phyloP scores from a whole-genome alignment of 2,888 invertebrate genomes.

The Polyploca ridens region DNA sequence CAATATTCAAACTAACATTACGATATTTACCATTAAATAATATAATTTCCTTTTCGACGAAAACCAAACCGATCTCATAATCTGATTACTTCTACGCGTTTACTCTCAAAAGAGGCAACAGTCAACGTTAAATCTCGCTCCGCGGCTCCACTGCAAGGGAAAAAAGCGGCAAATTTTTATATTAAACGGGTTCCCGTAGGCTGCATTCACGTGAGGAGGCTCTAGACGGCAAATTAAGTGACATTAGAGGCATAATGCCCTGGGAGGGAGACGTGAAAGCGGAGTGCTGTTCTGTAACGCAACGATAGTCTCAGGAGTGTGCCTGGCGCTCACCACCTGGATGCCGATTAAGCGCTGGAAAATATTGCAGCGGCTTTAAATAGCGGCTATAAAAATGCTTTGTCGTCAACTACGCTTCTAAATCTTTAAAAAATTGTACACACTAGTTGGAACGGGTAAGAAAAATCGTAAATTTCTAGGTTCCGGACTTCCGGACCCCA shows the following conservation, averaged over 20 bases:
- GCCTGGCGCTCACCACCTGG: conserved; percentile 43
- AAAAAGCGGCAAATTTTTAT: conserved; percentile 77
- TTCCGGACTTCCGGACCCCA: too few species aligned
- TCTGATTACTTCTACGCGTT: conserved; percentile 78
- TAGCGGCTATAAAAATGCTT: conserved; percentile 16
- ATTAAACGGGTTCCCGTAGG: conserved; percentile 73
- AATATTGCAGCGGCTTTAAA: conserved; percentile 40
- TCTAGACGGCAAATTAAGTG: conserved; percentile 83
- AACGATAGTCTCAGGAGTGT: conserved; percentile 63
- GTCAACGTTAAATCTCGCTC: conserved; percentile 71
- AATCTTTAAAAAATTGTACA: not conserved
- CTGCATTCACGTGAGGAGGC: conserved; percentile 80
- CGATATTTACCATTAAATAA: conserved; percentile 53
- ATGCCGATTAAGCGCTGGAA: conserved; percentile 28
- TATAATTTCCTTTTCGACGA: conserved; percentile 63
- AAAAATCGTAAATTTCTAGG: not conserved
- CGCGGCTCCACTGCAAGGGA: conserved; percentile 50
- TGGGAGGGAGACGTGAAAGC: conserved; percentile 75
- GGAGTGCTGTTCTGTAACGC: conserved; percentile 70
- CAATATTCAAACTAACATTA: conserved; percentile 30
- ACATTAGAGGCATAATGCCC: conserved; percentile 81
- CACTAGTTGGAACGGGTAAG: not conserved
- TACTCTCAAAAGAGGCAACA: conserved; percentile 79
- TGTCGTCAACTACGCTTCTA: not conserved
- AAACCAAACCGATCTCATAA: conserved; percentile 61